Base-by-base conservation (phyloP, 1,140 invertebrate species). In the Hermatobates lingyangjiaoensis region DNA sequence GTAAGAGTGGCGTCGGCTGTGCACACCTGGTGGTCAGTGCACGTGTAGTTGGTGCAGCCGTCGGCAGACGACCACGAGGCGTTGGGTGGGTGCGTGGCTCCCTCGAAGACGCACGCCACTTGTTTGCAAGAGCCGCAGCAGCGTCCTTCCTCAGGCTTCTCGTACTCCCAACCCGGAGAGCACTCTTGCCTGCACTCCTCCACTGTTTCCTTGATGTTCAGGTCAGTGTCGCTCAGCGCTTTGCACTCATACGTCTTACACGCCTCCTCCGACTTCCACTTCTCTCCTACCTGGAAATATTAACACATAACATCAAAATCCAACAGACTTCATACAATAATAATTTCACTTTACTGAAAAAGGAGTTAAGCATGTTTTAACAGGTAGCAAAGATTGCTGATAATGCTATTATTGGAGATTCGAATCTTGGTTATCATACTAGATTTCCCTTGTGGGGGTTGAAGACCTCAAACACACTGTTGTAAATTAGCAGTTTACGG, bases 91-190 rank as follows among this genome's bases (percentile, higher is more conserved):
- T 69, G 71, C 7, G 72, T 55, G 2, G 59, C 52, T 2, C 73
- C 72, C 0, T 73, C 72, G 15, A 77, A 64, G 0, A 83, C 61
- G 56, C 84, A 87, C 25, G 68, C 68, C 0, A 68, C 65, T 64
- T 78, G 76, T 23, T 72, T 62, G 54, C 84, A 87, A 51, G 73
- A 66, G 2, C 83, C 83, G 58, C 84, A 87, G 63, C 84, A 87
- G 20, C 69, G 59, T 2, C 61, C 58, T 14, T 55, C 65, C 15
- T 58, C 62, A 1, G 66, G 56, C 2, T 63, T 51, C 40, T 61
- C 57, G 57, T 81, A 80, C 38, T 64, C 62, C 64, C 71, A 79
- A 2, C 79, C 80, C 52, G 68, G 56, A 10, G 18, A 57, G 52
- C 54, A 26, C n/a, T 14, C n/a, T 27, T 34, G 40, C 39, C 45